A percentile compares a stretch with the other conserved stretches of the same genome.
Evolutionary conservation across 1,140 invertebrate species (phyloP).

Genomic region (Eupeodes corollae): DNA sequence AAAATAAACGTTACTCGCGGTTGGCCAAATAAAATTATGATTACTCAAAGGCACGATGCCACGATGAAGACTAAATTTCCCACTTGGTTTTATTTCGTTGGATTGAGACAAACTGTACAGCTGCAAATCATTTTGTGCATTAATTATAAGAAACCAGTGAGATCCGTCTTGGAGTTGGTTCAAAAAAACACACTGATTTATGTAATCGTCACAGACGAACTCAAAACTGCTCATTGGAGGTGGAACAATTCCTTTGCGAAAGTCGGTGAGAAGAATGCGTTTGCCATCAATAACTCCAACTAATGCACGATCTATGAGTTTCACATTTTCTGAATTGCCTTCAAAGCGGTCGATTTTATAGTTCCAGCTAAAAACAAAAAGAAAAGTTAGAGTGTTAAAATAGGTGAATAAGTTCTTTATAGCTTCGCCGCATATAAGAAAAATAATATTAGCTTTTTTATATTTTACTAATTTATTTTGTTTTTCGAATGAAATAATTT

Average conservation of each 20-base stretch:
- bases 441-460: no score
- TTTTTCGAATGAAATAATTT: no score
- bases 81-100: neutral
- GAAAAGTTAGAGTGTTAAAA: neutral
- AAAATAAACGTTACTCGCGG: no score
- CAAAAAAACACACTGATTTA: slow-evolving; percentile 41
- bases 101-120: neutral
- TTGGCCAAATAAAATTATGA: no score
- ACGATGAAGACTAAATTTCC: no score
- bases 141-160: neutral
- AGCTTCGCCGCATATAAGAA: no score
- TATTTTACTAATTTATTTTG: no score
- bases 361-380: slow-evolving; percentile 11
- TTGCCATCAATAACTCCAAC: slow-evolving; percentile 72
- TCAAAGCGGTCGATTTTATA: slow-evolving; percentile 41
- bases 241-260: slow-evolving; percentile 60
- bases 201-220: slow-evolving; percentile 42
- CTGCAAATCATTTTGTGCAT: neutral
- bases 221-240: slow-evolving; percentile 67
- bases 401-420: no score
- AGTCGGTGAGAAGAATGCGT: slow-evolving; percentile 58
- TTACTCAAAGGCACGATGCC: no score
- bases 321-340: slow-evolving; percentile 28
- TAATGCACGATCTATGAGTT: slow-evolving; percentile 41
- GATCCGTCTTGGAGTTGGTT: neutral